Base-by-base conservation (phyloP, 2,113 vertebrate species). In the Electrona antarctica region DNA sequence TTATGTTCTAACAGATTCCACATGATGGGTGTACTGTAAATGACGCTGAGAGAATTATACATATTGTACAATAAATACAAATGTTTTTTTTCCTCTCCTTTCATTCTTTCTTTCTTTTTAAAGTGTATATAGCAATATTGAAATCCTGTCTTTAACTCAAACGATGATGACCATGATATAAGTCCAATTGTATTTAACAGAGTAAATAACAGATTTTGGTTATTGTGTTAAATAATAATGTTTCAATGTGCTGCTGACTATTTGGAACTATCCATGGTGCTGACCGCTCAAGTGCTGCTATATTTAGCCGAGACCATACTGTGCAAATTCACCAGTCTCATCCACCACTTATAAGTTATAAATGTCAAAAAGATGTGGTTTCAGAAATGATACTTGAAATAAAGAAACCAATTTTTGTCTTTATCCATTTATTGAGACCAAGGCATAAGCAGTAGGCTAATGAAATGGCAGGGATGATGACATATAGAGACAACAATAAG, bases 31-130 rank as follows among this genome's bases (percentile, higher is more conserved):
- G 60, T 52, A 67, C 14, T 69, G 50, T 47, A 67, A 57, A 7
- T 63, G 50, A 64, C 8, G 50, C 56, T 61, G 60, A 57, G 54
- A 56, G 41, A 14, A 4, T 14, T 14, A 51, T 64, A 6, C 49
- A 51, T 3, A 45, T 45, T 56, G n/a, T 61, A 21, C 15, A 79
- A 80, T 78, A 74, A 70, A 78, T 46, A 12, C 56, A 7, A 7
- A 80, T 59, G 9, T 6, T 2, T 51, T 4, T 4, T 61, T 60
- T 21, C 21, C 21, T 21, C 21, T 66, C n/a, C 49, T 59, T n/a
- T 29, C 29, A 33, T n/a, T 49, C 48, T 49, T 7, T 49, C 7
- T 8, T 49, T 49, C 48, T 8, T 3, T 50, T 50, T 50, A 50
- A 8, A 50, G 49, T 50, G 49, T 11, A 50, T 41, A 50, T 41